A percentile compares a stretch with the other conserved stretches of the same genome.
Evolutionary conservation across 2,797 vertebrate genomes (phyloP).

Genomic region (Tamandua tetradactyla): DNA sequence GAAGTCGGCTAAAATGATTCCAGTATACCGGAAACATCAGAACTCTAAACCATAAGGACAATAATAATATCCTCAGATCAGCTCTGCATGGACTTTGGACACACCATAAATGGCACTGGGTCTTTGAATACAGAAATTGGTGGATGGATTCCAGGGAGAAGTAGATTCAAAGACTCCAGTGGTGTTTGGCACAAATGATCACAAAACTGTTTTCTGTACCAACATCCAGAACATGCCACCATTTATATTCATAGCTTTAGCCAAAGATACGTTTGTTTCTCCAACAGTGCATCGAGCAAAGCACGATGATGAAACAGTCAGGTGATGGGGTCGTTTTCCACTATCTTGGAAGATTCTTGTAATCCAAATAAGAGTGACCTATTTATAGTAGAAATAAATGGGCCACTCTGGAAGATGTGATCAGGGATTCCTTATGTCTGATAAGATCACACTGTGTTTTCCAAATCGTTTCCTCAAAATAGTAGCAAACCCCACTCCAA

Average conservation of each 20-base stretch:
- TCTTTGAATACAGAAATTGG: constrained; percentile 96
- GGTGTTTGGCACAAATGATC: constrained; percentile 97
- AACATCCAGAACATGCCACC: constrained; percentile 96
- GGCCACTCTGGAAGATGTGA: constrained; percentile 82
- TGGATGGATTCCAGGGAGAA: constrained; percentile 95
- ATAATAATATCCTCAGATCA: constrained; percentile 98
- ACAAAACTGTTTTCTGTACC: constrained; percentile 92
- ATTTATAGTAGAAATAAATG: no score
- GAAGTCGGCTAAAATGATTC: constrained; percentile 97
- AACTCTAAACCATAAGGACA: constrained; percentile 96
- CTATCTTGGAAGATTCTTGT: constrained; percentile 96
- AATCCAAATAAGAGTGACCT: no score
- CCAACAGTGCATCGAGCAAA: constrained; percentile 95
- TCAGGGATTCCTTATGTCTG: no score
- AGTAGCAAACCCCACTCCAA: no score
- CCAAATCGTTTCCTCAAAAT: no score
- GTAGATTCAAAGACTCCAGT: constrained; percentile 97
- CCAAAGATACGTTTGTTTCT: constrained; percentile 94
- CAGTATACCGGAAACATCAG: constrained; percentile 96
- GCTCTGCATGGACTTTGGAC: constrained; percentile 97
- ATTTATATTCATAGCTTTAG: constrained; percentile 96
- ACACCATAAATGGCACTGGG: constrained; percentile 98
- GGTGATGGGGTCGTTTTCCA: constrained; percentile 97
- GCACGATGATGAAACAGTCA: constrained; percentile 98
- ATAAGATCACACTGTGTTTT: no score